Evolutionary conservation across 2,888 invertebrate species (phyloP).

Genomic region (Heliothis peltigera): DNA sequence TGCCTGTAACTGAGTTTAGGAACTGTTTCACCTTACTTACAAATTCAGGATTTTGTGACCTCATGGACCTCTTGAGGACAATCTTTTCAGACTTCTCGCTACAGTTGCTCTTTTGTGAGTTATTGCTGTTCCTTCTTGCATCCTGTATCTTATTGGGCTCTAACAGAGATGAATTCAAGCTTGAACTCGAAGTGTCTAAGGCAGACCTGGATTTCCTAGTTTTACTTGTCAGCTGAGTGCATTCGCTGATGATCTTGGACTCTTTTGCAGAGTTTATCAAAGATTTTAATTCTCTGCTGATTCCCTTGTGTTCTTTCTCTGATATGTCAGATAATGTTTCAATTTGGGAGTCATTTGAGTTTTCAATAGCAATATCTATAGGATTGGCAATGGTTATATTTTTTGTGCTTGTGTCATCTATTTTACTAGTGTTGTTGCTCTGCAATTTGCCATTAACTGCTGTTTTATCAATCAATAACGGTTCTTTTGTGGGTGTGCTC

Average conservation of each 20-base stretch:
- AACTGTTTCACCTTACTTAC: slow-evolving; percentile 91
- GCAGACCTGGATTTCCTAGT: slow-evolving; percentile 84
- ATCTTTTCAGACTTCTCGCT: slow-evolving; percentile 82
- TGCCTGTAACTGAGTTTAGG: slow-evolving; percentile 87
- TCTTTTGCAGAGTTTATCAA: slow-evolving; percentile 92
- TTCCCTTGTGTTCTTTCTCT: slow-evolving; percentile 83
- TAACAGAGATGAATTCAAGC: slow-evolving; percentile 80
- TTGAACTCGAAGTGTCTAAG: slow-evolving; percentile 84
- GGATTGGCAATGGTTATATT: slow-evolving; percentile 36
- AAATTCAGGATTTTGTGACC: slow-evolving; percentile 91
- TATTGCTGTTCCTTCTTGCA: slow-evolving; percentile 76
- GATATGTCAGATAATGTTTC: slow-evolving; percentile 71
- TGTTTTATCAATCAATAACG: slow-evolving; percentile 36
- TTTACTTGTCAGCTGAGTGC: slow-evolving; percentile 87
- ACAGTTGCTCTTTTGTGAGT: slow-evolving; percentile 78
- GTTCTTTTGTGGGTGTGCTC: slow-evolving; percentile 45
- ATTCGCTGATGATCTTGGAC: slow-evolving; percentile 91
- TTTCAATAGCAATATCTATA: slow-evolving; percentile 62
- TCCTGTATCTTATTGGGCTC: slow-evolving; percentile 73
- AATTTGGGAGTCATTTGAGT: slow-evolving; percentile 75
- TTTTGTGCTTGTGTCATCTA: slow-evolving; percentile 38
- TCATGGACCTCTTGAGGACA: slow-evolving; percentile 86
- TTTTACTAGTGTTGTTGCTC: slow-evolving; percentile 45
- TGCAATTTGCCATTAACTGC: slow-evolving; percentile 52
- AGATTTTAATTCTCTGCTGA: slow-evolving; percentile 90